Evolutionary conservation across 2,113 vertebrate species (phyloP), one percentile per base, ranked within the genome.

Genomic region (Microtus richardsoni): DNA sequence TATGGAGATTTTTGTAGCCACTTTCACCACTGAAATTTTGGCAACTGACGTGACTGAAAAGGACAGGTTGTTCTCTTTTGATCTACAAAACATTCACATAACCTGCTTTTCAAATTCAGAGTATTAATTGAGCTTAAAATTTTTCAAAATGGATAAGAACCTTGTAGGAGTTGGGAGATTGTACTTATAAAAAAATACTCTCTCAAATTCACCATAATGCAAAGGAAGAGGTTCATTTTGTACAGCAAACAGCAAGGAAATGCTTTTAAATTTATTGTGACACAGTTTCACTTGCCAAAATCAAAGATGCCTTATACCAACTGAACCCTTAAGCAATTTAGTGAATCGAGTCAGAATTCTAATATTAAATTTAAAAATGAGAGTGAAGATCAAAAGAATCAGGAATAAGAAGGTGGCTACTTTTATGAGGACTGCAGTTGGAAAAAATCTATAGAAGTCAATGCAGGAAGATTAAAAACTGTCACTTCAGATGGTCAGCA

Each of bases 391-490:
- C 73, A 39, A 83, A 86, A 91, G 54, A 96, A 66, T 58, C 49
- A 68, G 24, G n/a, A 95, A 88, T 90, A 80, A 71, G 71, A 80
- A 79, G 16, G 19, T 75, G 44, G 84, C 64, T 52, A 16, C 26
- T 78, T 89, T 77, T 70, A 52, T 80, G 39, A 58, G 17, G 52
- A 85, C 41, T 86, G 58, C 17, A 64, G 47, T 49, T 66, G 44
- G 88, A 90, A 91, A 91, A 94, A 93, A 89, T 96, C 88, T n/a
- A 36, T 88, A 24, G 28, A 60, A 87, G 19, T 97, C 68, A 93
- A 97, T 93, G 41, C 21, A 87, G 58, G 39, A 60, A 93, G 47
- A 91, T 91, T 49, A 26, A 82, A 91, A 88, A 71, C 28, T 83
- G 77, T 83, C 77, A 89, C 79, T 89, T 91, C 52, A 89, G 54